phyloP scores from a whole-genome alignment of 2,888 invertebrate species.

The Philopedon plagiatum region DNA sequence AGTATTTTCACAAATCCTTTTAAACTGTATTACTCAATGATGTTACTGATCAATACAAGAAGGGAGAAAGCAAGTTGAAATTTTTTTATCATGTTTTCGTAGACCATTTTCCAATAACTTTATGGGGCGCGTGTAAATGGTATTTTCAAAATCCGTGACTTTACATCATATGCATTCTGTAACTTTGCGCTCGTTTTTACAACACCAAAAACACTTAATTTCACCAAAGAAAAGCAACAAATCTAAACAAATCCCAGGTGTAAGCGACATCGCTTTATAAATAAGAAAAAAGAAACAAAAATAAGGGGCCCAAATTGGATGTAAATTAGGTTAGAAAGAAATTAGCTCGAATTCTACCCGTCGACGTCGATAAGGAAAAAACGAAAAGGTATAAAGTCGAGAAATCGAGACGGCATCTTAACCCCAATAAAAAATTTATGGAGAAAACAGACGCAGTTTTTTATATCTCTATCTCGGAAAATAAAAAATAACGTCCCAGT shows the following conservation, averaged over 20 bases:
- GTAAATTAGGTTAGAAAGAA: constrained; percentile 6
- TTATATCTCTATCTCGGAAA: not conserved
- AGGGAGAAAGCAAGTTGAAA: no score
- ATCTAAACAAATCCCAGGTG: constrained; percentile 5
- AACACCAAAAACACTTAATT: not conserved
- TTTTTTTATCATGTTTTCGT: no score
- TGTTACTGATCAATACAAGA: no score
- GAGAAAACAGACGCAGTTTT: not conserved
- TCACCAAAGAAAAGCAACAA: not conserved
- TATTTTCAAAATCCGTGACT: no score
- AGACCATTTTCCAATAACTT: no score
- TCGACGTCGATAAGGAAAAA: not conserved
- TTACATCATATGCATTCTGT: no score
- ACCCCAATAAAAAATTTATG: constrained; percentile 1
- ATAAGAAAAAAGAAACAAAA: constrained; percentile 2
- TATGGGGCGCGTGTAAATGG: no score
- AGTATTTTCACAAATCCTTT: no score
- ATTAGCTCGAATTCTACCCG: not conserved
- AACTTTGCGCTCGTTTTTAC: no score
- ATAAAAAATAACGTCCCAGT: no score
- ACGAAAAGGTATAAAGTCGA: not conserved
- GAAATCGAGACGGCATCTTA: constrained; percentile 1
- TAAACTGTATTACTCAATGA: no score
- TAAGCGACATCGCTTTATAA: not conserved
- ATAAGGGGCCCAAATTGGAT: not conserved